A percentile compares a stretch with the other conserved stretches of the same genome.
phyloP scores from a whole-genome alignment of 2,113 vertebrate genomes.

The Platycercus adscitus region DNA sequence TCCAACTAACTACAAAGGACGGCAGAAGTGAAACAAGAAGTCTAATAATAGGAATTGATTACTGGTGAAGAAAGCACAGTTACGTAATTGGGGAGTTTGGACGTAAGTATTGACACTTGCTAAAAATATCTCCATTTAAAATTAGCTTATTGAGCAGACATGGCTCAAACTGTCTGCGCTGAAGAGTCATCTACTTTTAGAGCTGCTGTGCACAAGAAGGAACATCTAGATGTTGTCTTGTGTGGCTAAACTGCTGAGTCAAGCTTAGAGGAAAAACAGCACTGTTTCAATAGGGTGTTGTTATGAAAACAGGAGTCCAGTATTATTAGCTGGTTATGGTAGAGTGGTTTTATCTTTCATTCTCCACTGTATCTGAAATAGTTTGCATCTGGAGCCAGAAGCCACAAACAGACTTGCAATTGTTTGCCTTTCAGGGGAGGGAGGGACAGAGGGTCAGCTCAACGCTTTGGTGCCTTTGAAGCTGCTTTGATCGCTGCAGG shows the following conservation, averaged over 20 bases:
- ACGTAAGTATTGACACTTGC: conserved; percentile 16
- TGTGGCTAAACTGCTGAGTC: conserved; percentile 20
- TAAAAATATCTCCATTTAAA: conserved; percentile 49
- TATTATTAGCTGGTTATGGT: not conserved
- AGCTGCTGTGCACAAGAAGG: not conserved
- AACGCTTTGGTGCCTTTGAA: conserved; percentile 29
- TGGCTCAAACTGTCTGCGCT: conserved; percentile 3
- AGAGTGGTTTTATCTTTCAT: conserved; percentile 28
- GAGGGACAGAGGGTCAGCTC: conserved; percentile 19
- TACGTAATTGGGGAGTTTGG: conserved; percentile 36
- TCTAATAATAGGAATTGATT: conserved; percentile 38
- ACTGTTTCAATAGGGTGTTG: not conserved
- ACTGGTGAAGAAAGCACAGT: not conserved
- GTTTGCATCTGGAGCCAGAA: conserved; percentile 40
- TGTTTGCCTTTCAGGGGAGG: conserved; percentile 25
- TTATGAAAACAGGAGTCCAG: conserved; percentile 45
- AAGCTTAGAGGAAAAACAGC: not conserved
- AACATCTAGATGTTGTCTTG: not conserved
- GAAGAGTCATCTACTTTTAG: not conserved
- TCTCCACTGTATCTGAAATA: not conserved
- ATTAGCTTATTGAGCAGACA: conserved; percentile 52
- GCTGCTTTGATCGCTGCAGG: conserved; percentile 22
- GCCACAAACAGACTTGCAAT: conserved; percentile 29
- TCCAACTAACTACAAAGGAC: not conserved
- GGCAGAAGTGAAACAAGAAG: not conserved